Evolutionary conservation across 1,140 invertebrate species (phyloP).

Genomic region (Nasonia vitripennis): DNA sequence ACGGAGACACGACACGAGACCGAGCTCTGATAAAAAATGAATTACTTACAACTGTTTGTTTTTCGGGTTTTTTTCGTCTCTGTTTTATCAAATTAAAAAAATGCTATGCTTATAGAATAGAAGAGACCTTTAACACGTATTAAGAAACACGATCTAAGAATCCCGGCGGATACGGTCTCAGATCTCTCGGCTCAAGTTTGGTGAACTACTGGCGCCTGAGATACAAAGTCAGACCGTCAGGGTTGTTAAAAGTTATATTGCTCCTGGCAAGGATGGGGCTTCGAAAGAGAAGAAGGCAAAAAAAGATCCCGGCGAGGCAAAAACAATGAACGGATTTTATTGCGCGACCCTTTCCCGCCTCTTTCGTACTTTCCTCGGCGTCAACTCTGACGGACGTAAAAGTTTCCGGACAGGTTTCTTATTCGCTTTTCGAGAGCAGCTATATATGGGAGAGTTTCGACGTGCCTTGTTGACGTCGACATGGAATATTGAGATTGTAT

Average conservation of each 20-base stretch:
- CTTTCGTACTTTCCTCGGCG: constrained; percentile 13
- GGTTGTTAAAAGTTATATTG: constrained; percentile 73
- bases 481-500: background rate
- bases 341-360: constrained; percentile 52
- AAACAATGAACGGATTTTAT: constrained; percentile 71
- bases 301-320: constrained; percentile 54
- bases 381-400: constrained; percentile 31
- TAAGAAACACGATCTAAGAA: background rate
- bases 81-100: no score
- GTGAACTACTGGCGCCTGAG: constrained; percentile 61
- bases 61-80: background rate
- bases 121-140: background rate
- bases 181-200: background rate
- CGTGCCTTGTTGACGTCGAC: background rate
- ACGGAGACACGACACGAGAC: background rate
- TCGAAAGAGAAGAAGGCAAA: constrained; percentile 56
- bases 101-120: no score
- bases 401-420: constrained; percentile 34
- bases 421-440: background rate
- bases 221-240: constrained; percentile 61
- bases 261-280: constrained; percentile 32
- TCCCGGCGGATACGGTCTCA: background rate
- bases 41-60: constrained; percentile 10
- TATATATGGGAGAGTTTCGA: background rate
- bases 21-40: constrained; percentile 10